Evolutionary conservation across 2,797 vertebrate species (phyloP).

Genomic region (Sitta carolinensis): DNA sequence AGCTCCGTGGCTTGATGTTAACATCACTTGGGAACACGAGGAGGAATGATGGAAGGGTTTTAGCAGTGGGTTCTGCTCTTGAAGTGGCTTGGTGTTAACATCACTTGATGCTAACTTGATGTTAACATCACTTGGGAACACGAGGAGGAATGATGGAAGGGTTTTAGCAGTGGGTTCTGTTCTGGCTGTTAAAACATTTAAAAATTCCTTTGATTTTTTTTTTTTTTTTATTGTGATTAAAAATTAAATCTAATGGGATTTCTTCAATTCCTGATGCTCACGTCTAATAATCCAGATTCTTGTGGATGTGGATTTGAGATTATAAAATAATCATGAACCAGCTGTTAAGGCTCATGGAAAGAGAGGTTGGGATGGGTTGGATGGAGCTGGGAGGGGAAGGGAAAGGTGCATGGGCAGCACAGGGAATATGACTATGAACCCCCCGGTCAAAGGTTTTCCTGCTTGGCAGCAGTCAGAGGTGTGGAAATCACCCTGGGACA

Average conservation of each 20-base stretch:
- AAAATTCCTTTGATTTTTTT: background rate
- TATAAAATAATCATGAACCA: background rate
- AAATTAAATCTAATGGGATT: background rate
- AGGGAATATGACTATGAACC: background rate
- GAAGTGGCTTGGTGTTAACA: background rate
- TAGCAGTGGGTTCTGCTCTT: background rate
- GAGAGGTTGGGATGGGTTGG: background rate
- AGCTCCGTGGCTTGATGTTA: constrained; percentile 7
- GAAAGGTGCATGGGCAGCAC: background rate
- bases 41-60: background rate
- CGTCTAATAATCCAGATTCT: background rate
- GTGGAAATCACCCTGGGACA: background rate
- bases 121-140: constrained; percentile 1
- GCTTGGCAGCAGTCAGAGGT: background rate
- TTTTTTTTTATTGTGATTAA: background rate
- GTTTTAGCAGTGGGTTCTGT: background rate
- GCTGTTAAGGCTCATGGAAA: background rate
- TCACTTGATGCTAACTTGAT: background rate
- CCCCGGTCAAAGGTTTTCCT: background rate
- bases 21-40: background rate
- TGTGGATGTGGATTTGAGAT: background rate
- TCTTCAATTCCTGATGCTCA: background rate
- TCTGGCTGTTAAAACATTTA: background rate
- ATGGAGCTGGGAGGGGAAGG: background rate
- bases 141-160: background rate